Conservation (phyloP, 2,888 invertebrate genomes). For the Drosophila conformis region DNA sequence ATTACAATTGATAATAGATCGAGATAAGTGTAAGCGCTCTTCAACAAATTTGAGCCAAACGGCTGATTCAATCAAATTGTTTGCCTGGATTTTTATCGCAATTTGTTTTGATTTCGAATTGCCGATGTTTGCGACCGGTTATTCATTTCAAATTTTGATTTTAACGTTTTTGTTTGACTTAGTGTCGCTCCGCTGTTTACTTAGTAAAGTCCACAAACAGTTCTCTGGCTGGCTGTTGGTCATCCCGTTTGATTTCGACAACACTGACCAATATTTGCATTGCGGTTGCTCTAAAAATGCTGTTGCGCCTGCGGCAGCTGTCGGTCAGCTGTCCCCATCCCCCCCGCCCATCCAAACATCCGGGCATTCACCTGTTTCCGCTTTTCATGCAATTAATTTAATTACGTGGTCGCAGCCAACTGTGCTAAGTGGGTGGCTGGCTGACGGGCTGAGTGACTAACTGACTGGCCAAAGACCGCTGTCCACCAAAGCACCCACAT, state of each 20-base stretch:
- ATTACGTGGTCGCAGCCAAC: conserved; percentile 73
- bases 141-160: conserved; percentile 11
- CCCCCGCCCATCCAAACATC: background rate
- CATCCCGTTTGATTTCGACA: conserved; percentile 37
- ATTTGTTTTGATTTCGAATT: conserved; percentile 44
- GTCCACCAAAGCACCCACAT: conserved; percentile 36
- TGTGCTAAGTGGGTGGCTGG: conserved; percentile 33
- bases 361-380: conserved; percentile 43
- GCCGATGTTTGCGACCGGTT: conserved; percentile 13
- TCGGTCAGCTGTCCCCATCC: background rate
- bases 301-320: conserved; percentile 1
- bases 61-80: conserved; percentile 29
- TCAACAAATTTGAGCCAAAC: conserved; percentile 1
- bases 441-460: conserved; percentile 27
- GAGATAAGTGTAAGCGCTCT: conserved; percentile 27
- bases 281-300: conserved; percentile 55
- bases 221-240: conserved; percentile 7
- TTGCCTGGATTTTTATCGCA: conserved; percentile 35
- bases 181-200: conserved; percentile 21
- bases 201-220: conserved; percentile 14
- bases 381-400: conserved; percentile 77
- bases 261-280: conserved; percentile 58
- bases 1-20: conserved; percentile 20
- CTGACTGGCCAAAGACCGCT: conserved; percentile 16
- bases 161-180: conserved; percentile 20